phyloP scores from a whole-genome alignment of 2,888 invertebrate species.

The Lithophane semibrunnea region DNA sequence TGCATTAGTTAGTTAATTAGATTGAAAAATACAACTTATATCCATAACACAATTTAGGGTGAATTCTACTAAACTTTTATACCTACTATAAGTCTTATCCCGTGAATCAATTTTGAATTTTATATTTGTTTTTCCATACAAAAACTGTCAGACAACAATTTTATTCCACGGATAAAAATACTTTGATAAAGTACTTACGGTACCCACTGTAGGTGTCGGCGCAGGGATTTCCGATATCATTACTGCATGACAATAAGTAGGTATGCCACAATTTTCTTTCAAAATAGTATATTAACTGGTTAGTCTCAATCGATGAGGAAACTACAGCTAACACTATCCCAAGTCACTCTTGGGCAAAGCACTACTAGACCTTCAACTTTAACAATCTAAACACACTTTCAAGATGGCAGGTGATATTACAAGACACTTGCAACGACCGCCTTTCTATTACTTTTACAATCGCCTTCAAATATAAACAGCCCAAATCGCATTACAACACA shows the following conservation, averaged over 20 bases:
- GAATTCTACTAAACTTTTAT: too few relatives aligned
- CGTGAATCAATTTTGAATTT: too few relatives aligned
- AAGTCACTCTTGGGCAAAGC: not conserved
- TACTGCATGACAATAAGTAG: too few relatives aligned
- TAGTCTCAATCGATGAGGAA: not conserved
- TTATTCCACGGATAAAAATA: too few relatives aligned
- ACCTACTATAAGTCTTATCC: too few relatives aligned
- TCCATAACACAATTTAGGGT: not conserved
- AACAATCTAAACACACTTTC: constrained; percentile 33
- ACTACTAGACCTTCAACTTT: constrained; percentile 4
- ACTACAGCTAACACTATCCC: not conserved
- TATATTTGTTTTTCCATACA: too few relatives aligned
- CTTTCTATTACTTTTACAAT: constrained; percentile 57
- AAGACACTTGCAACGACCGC: constrained; percentile 36
- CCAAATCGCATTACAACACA: constrained; percentile 30
- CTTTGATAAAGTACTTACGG: too few relatives aligned
- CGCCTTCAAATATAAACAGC: constrained; percentile 23
- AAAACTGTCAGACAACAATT: too few relatives aligned
- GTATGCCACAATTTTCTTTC: not conserved
- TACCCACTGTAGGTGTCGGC: too few relatives aligned
- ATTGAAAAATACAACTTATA: not conserved
- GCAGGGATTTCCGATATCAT: too few relatives aligned
- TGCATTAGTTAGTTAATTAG: not conserved
- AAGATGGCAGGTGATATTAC: constrained; percentile 36
- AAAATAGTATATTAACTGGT: not conserved